These are phyloP conservation scores for Manis javanica DNA, from an alignment of 2,797 vertebrate genomes.

Conservation along the genomic window DNA sequence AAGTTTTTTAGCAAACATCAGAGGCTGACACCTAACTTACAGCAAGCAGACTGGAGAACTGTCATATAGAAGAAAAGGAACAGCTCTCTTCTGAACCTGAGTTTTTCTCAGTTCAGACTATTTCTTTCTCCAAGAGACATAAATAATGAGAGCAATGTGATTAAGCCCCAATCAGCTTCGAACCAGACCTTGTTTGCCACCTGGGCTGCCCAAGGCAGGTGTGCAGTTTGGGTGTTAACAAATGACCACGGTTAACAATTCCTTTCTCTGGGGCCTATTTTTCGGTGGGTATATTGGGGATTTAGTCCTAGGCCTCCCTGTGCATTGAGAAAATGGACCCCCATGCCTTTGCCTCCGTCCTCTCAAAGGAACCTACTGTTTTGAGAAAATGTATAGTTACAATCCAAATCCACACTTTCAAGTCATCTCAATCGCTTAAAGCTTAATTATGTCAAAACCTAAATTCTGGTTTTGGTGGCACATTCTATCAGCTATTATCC, in stretches of 20 bases:
- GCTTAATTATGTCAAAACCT: slow-evolving; percentile 49
- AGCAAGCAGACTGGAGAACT: not conserved
- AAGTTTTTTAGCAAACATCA: slow-evolving; percentile 33
- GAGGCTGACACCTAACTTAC: not conserved
- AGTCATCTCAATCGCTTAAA: slow-evolving; percentile 44
- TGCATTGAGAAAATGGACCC: slow-evolving; percentile 77
- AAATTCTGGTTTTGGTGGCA: slow-evolving; percentile 64
- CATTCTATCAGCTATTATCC: slow-evolving; percentile 58
- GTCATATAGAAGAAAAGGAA: slow-evolving; percentile 28
- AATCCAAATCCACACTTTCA: slow-evolving; percentile 57
- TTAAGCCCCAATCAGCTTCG: slow-evolving; percentile 56
- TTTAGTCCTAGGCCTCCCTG: slow-evolving; percentile 66
- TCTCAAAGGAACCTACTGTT: slow-evolving; percentile 77
- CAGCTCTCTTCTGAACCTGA: slow-evolving; percentile 47
- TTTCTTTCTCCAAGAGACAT: slow-evolving; percentile 50
- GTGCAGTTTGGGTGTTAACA: slow-evolving; percentile 66
- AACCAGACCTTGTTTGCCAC: slow-evolving; percentile 59
- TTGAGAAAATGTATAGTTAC: slow-evolving; percentile 71
- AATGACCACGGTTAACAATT: slow-evolving; percentile 75
- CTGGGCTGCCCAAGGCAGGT: slow-evolving; percentile 75
- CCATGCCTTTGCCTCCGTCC: slow-evolving; percentile 57
- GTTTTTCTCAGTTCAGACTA: slow-evolving; percentile 40
- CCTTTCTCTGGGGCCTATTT: slow-evolving; percentile 72
- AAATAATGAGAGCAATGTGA: slow-evolving; percentile 58
- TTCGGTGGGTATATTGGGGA: slow-evolving; percentile 66